phyloP scores from a whole-genome alignment of 2,113 vertebrate species.

The Paradisaea rubra region DNA sequence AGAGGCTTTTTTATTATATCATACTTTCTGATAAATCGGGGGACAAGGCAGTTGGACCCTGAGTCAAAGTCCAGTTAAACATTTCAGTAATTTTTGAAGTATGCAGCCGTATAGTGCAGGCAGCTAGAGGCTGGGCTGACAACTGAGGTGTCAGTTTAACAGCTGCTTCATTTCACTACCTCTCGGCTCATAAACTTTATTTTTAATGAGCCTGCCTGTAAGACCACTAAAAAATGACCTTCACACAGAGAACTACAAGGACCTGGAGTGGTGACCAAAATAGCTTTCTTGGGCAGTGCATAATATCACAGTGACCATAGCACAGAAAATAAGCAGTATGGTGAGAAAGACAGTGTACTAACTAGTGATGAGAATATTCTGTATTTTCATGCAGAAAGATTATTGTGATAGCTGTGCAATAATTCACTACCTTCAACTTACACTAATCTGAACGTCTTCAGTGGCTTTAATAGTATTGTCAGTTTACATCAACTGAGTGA shows the following conservation, averaged over 20 bases:
- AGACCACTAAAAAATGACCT: conserved; percentile 54
- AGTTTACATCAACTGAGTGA: neutral
- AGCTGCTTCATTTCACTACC: conserved; percentile 52
- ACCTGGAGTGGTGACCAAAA: neutral
- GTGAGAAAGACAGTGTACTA: neutral
- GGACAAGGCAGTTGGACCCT: neutral
- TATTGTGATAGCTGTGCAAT: neutral
- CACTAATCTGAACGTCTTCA: neutral
- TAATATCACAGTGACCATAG: neutral
- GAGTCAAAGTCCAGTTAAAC: conserved; percentile 51
- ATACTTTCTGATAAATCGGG: neutral
- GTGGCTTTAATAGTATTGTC: neutral
- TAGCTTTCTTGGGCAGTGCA: neutral
- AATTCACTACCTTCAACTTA: neutral
- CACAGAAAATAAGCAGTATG: neutral
- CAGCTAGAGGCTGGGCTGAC: neutral
- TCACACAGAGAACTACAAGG: conserved; percentile 19
- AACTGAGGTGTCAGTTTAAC: conserved; percentile 43
- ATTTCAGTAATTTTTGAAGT: conserved; percentile 47
- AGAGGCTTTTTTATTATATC: neutral
- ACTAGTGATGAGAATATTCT: neutral
- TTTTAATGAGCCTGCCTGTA: conserved; percentile 36
- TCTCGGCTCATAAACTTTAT: conserved; percentile 49
- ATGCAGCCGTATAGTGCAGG: neutral
- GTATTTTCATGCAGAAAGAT: neutral